These are phyloP conservation scores for Orchesella cincta DNA, from an alignment of 1,140 invertebrate genomes.

Conservation along the genomic window DNA sequence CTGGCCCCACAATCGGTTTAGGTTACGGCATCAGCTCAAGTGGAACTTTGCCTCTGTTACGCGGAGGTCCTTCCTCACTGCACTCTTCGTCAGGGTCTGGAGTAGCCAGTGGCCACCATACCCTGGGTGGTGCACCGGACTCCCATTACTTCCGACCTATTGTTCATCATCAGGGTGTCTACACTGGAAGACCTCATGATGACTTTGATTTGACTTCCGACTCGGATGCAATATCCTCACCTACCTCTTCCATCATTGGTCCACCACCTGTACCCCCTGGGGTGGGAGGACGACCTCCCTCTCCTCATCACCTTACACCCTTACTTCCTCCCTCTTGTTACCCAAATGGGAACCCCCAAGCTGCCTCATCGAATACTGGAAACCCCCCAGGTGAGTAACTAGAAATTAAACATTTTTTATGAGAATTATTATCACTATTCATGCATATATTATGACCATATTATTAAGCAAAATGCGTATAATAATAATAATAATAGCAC, in stretches of 20 bases:
- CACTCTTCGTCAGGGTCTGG: constrained; percentile 24
- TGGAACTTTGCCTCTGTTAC: constrained; percentile 19
- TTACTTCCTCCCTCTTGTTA: constrained; percentile 40
- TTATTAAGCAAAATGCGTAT: neutral
- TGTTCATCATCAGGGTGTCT: constrained; percentile 20
- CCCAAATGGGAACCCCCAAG: constrained; percentile 38
- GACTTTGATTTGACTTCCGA: constrained; percentile 49
- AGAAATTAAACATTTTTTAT: neutral
- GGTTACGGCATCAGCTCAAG: constrained; percentile 19
- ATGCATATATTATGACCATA: neutral
- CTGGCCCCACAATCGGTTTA: neutral
- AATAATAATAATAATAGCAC: neutral
- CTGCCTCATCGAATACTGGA: constrained; percentile 23
- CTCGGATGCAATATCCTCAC: constrained; percentile 49
- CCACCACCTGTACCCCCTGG: constrained; percentile 41
- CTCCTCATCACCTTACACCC: constrained; percentile 46
- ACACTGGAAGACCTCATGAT: constrained; percentile 33
- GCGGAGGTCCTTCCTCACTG: constrained; percentile 20
- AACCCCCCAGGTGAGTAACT: constrained; percentile 40
- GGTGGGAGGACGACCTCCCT: constrained; percentile 41
- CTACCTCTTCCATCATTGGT: constrained; percentile 49
- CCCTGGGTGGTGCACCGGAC: constrained; percentile 1
- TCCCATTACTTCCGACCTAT: constrained; percentile 28
- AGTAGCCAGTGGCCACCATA: constrained; percentile 21
- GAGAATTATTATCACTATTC: neutral